Conservation (phyloP, 1,140 invertebrate genomes). For the Choristoneura fumiferana region DNA sequence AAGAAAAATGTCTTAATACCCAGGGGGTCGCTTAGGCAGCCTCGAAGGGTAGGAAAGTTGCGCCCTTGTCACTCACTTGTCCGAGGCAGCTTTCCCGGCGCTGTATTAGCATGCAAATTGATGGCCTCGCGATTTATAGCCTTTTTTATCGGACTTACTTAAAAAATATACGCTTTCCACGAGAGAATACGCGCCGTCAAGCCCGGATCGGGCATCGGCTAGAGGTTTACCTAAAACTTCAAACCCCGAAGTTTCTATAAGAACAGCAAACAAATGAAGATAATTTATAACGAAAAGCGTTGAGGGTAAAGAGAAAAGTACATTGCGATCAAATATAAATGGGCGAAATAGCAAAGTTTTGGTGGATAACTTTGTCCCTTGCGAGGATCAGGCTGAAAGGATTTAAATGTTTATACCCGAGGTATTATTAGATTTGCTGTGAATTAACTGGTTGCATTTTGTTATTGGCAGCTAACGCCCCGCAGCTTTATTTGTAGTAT, state of each 20-base stretch:
- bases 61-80: constrained; percentile 63
- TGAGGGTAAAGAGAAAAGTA: neutral
- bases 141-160: constrained; percentile 21
- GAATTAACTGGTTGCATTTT: constrained; percentile 18
- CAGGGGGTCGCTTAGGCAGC: constrained; percentile 46
- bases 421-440: constrained; percentile 25
- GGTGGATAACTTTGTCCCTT: constrained; percentile 8
- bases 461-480: too few species aligned
- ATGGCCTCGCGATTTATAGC: constrained; percentile 46
- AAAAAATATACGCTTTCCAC: constrained; percentile 6
- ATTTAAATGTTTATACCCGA: constrained; percentile 27
- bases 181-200: neutral
- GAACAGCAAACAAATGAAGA: constrained; percentile 6
- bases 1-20: constrained; percentile 64
- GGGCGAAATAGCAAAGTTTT: constrained; percentile 27
- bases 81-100: constrained; percentile 31
- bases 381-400: constrained; percentile 23
- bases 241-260: too few species aligned
- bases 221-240: too few species aligned
- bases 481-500: too few species aligned
- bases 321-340: constrained; percentile 27
- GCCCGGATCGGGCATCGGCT: too few species aligned
- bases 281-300: constrained; percentile 20
- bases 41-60: constrained; percentile 45
- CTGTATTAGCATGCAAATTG: constrained; percentile 65